Evolutionary conservation across 2,888 invertebrate genomes (phyloP).

Genomic region (Apamea monoglypha): DNA sequence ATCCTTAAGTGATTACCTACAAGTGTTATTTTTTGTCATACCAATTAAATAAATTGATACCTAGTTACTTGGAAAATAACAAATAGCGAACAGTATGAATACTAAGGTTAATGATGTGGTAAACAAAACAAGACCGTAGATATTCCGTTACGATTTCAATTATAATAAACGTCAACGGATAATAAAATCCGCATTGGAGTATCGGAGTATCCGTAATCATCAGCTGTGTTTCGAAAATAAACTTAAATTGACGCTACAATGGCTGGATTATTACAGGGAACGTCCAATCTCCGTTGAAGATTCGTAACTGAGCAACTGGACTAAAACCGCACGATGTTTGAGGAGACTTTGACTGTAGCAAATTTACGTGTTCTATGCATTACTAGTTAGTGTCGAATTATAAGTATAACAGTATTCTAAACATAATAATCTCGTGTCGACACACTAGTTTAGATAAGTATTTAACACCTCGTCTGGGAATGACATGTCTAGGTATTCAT

Average conservation of each 20-base stretch:
- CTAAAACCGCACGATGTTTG: conserved; percentile 1
- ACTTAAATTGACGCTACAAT: conserved; percentile 48
- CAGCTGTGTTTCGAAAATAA: conserved; percentile 16
- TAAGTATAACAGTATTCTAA: conserved; percentile 5
- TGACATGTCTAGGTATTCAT: not conserved
- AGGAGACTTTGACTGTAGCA: conserved; percentile 13
- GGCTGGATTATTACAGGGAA: conserved; percentile 29
- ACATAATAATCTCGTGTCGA: conserved; percentile 21
- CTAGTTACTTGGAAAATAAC: conserved; percentile 13
- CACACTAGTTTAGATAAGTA: conserved; percentile 23
- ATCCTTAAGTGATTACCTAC: not conserved
- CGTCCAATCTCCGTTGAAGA: conserved; percentile 2
- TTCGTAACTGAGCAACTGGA: conserved; percentile 6
- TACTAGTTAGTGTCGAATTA: conserved; percentile 24
- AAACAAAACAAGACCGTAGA: conserved; percentile 40
- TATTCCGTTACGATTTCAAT: conserved; percentile 40
- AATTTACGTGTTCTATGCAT: conserved; percentile 15
- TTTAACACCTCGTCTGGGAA: conserved; percentile 28
- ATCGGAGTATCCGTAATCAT: conserved; percentile 29
- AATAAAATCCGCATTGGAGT: conserved; percentile 33
- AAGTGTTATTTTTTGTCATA: not conserved
- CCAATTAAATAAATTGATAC: conserved; percentile 21
- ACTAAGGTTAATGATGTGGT: conserved; percentile 14
- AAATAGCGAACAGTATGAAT: not conserved
- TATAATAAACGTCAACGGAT: conserved; percentile 44